Evolutionary conservation across 2,113 vertebrate genomes (phyloP).

Genomic region (Psettodes erumei): DNA sequence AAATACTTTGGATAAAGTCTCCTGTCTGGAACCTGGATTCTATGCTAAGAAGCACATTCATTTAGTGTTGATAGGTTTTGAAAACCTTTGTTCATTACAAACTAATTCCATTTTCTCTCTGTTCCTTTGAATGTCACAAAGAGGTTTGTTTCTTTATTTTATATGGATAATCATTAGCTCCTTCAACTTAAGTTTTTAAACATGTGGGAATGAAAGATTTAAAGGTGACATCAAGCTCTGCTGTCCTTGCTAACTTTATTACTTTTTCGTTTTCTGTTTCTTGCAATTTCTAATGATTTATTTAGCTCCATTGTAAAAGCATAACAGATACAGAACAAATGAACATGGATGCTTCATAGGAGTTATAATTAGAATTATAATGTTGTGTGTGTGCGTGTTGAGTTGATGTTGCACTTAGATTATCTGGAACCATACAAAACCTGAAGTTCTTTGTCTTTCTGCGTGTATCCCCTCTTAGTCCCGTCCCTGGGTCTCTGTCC

Average conservation of each 20-base stretch:
- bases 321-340: background rate
- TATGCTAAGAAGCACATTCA: background rate
- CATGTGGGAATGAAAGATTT: background rate
- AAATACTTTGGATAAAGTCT: background rate
- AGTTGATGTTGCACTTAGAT: background rate
- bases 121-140: background rate
- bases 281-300: too few relatives aligned
- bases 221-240: too few relatives aligned
- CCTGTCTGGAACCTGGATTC: constrained; percentile 3
- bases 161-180: background rate
- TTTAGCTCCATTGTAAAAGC: background rate
- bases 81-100: background rate
- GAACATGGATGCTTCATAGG: background rate
- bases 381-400: background rate
- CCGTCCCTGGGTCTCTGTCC: constrained; percentile 97
- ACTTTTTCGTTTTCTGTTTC: too few relatives aligned
- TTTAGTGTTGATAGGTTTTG: background rate
- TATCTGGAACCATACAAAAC: background rate
- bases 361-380: background rate
- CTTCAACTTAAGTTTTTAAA: background rate
- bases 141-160: background rate
- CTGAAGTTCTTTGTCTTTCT: constrained; percentile 12
- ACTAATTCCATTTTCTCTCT: background rate
- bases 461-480: constrained; percentile 83
- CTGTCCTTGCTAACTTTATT: too few relatives aligned